Evolutionary conservation across 2,797 vertebrate species (phyloP).

Genomic region (Tinamus major): DNA sequence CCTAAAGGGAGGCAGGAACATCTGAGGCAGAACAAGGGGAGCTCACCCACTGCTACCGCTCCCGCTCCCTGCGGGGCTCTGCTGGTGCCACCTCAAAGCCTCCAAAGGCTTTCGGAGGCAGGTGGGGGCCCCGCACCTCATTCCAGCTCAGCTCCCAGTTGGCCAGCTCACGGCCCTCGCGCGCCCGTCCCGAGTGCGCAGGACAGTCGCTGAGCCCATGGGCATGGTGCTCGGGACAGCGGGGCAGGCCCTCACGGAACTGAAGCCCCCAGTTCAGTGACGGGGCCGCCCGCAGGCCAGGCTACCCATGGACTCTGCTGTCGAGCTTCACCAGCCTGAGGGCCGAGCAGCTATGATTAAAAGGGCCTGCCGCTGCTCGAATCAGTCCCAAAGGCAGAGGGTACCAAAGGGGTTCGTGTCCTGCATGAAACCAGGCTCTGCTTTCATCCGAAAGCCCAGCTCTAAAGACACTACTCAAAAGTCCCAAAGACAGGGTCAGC

Average conservation of each 20-base stretch:
- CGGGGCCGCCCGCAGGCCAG: background rate
- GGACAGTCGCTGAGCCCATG: background rate
- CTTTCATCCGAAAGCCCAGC: background rate
- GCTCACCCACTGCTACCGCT: background rate
- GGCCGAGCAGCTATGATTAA: background rate
- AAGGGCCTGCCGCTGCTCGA: background rate
- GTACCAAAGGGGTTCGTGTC: background rate
- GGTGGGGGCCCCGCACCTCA: background rate
- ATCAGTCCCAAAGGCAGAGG: background rate
- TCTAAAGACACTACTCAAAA: background rate
- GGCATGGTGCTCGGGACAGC: background rate
- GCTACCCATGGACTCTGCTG: background rate
- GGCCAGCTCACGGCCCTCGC: no score
- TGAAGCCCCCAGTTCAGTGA: background rate
- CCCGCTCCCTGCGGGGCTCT: accelerated
- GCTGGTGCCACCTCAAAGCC: background rate
- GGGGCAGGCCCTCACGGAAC: background rate
- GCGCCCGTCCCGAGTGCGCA: background rate
- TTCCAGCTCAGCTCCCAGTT: background rate
- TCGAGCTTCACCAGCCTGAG: constrained; percentile 41
- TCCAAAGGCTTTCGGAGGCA: background rate
- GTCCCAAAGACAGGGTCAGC: background rate
- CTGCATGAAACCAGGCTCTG: background rate
- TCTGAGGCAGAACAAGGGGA: background rate
- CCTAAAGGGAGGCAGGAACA: background rate